Base-by-base conservation (phyloP, 2,888 invertebrate genomes). In the Philereme transversata region DNA sequence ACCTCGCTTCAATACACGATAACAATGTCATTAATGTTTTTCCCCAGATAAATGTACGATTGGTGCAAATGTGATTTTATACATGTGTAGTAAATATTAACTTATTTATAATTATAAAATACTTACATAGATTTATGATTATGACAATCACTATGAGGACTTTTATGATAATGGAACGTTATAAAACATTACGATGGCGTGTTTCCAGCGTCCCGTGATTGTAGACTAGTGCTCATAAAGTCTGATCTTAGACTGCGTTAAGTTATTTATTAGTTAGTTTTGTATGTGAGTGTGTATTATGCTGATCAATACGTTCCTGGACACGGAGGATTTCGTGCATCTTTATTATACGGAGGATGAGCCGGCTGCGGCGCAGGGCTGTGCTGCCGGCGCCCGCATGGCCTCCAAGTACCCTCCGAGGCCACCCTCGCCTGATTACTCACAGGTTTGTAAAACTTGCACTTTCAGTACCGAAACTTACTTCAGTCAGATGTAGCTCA, bases 241-340 rank as follows among this genome's bases (percentile, higher is more conserved):
- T 87, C 87, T 88, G 87, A 86, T 83, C 66, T 81, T 86, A 83
- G 82, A 87, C 84, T 87, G 88, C 77, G 75, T 77, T 81, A 81
- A 82, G 79, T 85, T 84, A 87, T 84, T 87, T 82, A 82, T 84
- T 88, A 82, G 81, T 79, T 83, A 83, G 84, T 75, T 82, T 83
- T 80, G 77, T 84, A 81, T 69, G 60, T 64, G 66, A 70, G 70
- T 80, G 80, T 84, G 83, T 85, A 88, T 81, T 87, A 92, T 92
- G 92, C 86, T 92, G 90, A 92, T 92, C 85, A 92, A 92, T 81
- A 92, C 92, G 60, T 90, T 80, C 76, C 84, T 92, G 85, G 92
- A 92, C 88, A 92, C 92, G 87, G 92, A 92, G 81, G 92, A 92
- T 84, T 92, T 92, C 88, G 92, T 92, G 86, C 92, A 92, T 66